Conservation (phyloP, 2,113 vertebrate genomes). For the Platichthys stellatus region DNA sequence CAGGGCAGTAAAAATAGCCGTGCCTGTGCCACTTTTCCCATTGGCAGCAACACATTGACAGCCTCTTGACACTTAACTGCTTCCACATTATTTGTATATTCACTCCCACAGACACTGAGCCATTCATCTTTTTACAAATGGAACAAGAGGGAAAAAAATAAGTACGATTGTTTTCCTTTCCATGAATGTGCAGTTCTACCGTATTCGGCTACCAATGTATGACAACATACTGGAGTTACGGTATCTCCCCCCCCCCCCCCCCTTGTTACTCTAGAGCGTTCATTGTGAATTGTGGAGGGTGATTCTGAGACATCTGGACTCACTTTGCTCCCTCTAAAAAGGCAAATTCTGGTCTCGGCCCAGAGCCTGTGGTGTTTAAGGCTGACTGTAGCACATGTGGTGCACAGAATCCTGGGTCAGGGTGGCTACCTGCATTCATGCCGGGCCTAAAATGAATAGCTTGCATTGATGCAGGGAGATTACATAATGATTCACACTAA, state of each 20-base stretch:
- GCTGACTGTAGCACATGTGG: slow-evolving; percentile 77
- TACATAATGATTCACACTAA: slow-evolving; percentile 3
- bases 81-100: slow-evolving; percentile 48
- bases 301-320: slow-evolving; percentile 80
- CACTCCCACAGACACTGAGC: slow-evolving; percentile 46
- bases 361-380: slow-evolving; percentile 35
- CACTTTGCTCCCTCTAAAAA: slow-evolving; percentile 64
- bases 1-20: slow-evolving; percentile 44
- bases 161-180: slow-evolving; percentile 67
- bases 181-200: slow-evolving; percentile 48
- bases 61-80: slow-evolving; percentile 35
- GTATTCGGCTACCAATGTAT: slow-evolving; percentile 31
- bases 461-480: slow-evolving; percentile 8
- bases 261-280: slow-evolving; percentile 56
- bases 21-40: slow-evolving; percentile 43
- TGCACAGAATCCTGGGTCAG: slow-evolving; percentile 47
- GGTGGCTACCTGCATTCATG: too few species aligned
- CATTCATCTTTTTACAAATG: slow-evolving; percentile 61
- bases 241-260: too few species aligned
- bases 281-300: slow-evolving; percentile 50
- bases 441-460: neutral
- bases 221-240: slow-evolving; percentile 17
- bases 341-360: slow-evolving; percentile 51
- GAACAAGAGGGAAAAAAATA: slow-evolving; percentile 45
- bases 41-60: slow-evolving; percentile 34